These are phyloP conservation scores for Perodicticus potto DNA, from an alignment of 2,797 vertebrate species.

Conservation along the genomic window DNA sequence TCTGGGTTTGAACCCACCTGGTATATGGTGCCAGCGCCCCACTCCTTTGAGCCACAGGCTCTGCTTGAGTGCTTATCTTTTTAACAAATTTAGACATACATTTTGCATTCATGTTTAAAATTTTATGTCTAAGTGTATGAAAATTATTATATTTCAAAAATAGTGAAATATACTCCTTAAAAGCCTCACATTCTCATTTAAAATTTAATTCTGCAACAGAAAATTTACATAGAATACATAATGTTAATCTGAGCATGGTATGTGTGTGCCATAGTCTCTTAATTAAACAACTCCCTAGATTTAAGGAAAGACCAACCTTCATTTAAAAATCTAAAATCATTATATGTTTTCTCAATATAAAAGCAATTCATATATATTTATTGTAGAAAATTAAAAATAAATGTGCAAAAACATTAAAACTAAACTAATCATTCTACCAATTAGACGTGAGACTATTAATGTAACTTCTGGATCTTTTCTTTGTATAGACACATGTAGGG, in stretches of 20 bases:
- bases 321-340: constrained; percentile 16
- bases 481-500: neutral
- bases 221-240: neutral
- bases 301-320: neutral
- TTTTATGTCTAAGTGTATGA: neutral
- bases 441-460: neutral
- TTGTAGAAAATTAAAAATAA: constrained; percentile 20
- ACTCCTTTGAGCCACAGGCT: too few relatives aligned
- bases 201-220: constrained; percentile 54
- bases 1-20: too few relatives aligned
- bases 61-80: neutral
- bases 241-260: neutral
- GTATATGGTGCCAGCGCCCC: too few relatives aligned
- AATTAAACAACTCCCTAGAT: neutral
- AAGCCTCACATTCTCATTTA: neutral
- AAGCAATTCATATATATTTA: neutral
- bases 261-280: neutral
- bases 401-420: neutral
- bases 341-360: neutral
- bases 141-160: constrained; percentile 5
- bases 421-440: neutral
- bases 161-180: constrained; percentile 18
- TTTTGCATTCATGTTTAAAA: constrained; percentile 21
- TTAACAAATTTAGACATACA: constrained; percentile 12
- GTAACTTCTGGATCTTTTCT: neutral